These are phyloP conservation scores for Drosophila repleta DNA, from an alignment of 1,140 invertebrate genomes.

Conservation along the genomic window DNA sequence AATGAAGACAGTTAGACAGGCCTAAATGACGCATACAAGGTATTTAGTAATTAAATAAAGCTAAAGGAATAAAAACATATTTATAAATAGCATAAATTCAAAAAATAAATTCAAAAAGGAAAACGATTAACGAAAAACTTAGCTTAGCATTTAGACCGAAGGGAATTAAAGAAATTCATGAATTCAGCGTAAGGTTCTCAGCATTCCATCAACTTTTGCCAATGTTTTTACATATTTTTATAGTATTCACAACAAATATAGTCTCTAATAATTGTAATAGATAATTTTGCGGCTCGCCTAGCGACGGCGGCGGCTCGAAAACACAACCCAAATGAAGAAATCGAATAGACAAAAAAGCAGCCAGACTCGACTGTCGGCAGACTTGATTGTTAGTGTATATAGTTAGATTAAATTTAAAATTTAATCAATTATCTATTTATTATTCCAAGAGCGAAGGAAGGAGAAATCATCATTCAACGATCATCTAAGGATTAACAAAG, in stretches of 20 bases:
- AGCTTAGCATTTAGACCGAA: constrained; percentile 17
- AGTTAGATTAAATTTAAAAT: constrained; percentile 32
- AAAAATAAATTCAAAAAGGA: constrained; percentile 16
- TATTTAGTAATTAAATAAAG: constrained; percentile 53
- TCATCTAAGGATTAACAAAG: constrained; percentile 7
- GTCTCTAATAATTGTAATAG: constrained; percentile 22
- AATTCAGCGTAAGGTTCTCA: constrained; percentile 18
- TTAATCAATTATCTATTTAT: constrained; percentile 9
- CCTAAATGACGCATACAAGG: constrained; percentile 70
- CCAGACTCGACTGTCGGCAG: not conserved
- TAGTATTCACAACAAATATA: not conserved
- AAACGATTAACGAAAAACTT: constrained; percentile 19
- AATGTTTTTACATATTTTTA: constrained; percentile 23
- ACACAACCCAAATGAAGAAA: constrained; percentile 46
- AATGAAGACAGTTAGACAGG: constrained; percentile 33
- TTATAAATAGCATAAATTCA: constrained; percentile 47
- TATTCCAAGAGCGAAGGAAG: constrained; percentile 3
- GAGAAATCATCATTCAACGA: constrained; percentile 5
- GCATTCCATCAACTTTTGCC: constrained; percentile 16
- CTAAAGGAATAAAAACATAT: constrained; percentile 16
- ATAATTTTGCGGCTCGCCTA: constrained; percentile 10
- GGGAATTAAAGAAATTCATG: too few species aligned
- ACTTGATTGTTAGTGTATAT: constrained; percentile 51
- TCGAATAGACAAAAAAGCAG: constrained; percentile 16
- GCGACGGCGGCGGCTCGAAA: not conserved